These are phyloP conservation scores for Palythoa grandiflora DNA, from an alignment of 92 coral and sea anemone genomes.

Conservation along the genomic window DNA sequence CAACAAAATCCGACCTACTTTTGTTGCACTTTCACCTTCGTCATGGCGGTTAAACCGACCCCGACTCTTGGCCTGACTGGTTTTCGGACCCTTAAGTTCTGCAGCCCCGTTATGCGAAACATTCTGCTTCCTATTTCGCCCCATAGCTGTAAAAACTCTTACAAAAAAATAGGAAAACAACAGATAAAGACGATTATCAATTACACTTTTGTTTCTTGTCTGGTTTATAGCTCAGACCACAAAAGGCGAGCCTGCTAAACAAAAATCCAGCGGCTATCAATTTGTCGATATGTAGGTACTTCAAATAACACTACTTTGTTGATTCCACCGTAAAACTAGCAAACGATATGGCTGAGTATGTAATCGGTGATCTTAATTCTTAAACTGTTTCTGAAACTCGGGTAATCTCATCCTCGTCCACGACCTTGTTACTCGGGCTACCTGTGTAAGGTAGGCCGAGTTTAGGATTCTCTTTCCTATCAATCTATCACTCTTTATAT, in stretches of 20 bases:
- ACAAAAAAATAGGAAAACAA: background rate
- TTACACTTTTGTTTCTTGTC: too few species aligned
- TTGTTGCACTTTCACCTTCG: background rate
- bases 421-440: too few species aligned
- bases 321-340: too few species aligned
- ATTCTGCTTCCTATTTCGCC: conserved; percentile 30
- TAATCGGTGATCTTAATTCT: too few species aligned
- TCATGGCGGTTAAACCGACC: background rate
- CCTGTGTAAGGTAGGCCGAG: too few species aligned
- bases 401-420: too few species aligned
- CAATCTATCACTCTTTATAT: too few species aligned
- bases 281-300: background rate
- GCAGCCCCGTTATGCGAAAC: background rate
- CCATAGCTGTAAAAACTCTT: background rate
- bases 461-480: too few species aligned
- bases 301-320: background rate
- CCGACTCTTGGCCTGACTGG: conserved; percentile 16
- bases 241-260: conserved; percentile 12
- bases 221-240: background rate
- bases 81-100: conserved; percentile 3
- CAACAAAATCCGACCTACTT: conserved; percentile 8
- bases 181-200: too few species aligned
- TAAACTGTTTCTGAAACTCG: too few species aligned
- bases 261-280: background rate
- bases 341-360: too few species aligned